Base-by-base conservation (phyloP, 2,113 vertebrate genomes). In the Morone chrysops region DNA sequence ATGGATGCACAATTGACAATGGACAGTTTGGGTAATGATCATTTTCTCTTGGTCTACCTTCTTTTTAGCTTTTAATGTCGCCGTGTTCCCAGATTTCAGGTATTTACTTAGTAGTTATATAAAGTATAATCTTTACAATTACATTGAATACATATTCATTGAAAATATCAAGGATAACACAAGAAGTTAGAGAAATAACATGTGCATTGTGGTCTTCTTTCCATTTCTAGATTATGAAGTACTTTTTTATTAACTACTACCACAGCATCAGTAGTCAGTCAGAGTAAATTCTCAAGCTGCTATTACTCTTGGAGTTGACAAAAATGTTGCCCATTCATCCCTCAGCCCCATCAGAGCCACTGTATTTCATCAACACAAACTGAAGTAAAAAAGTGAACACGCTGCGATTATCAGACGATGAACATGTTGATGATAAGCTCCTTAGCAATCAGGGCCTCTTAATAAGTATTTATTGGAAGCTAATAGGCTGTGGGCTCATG, bases 391-490 rank as follows among this genome's bases (percentile, higher is more conserved):
- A 74, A 70, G 75, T 16, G 47, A 87, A 89, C 62, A 76, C n/a
- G 38, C 38, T 78, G 84, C 75, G 80, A 76, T 85, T 83, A 86
- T 66, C 80, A 62, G 69, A 79, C 9, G 61, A 81, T 71, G 71
- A 88, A 72, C 80, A 56, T 72, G 88, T 77, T 86, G 84, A 84
- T 81, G 83, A 89, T 87, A 82, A 91, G 86, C 83, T 85, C 70
- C 77, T 92, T 86, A 86, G 80, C 82, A 78, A 90, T 86, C 82
- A 59, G 81, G 70, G 83, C 75, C 70, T 78, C 78, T 57, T 92
- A 92, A 90, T 89, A 92, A 90, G 87, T 89, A 91, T 92, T 92
- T 92, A 92, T 92, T 91, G 76, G 85, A 73, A 81, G 88, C 88
- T 93, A 93, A 92, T 86, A 79, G 86, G 78, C 87, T 81, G 78